Percentiles rank a stretch among this genome's conserved stretches.
These are phyloP conservation scores for Ips nitidus DNA, from an alignment of 1,140 invertebrate genomes.

Conservation along the genomic window DNA sequence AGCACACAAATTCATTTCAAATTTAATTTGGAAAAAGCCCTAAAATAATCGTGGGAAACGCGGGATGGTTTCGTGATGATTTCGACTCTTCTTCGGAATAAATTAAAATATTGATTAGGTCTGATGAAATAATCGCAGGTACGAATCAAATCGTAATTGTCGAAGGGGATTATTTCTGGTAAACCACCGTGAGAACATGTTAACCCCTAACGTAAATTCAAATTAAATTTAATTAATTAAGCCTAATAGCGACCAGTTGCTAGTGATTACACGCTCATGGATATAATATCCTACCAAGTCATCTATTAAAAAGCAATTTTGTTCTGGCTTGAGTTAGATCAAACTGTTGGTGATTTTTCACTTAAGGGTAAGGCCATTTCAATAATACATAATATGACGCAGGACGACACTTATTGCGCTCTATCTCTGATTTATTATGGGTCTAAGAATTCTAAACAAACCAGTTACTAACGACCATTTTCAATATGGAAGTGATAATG, in stretches of 20 bases:
- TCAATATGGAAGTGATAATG: constrained; percentile 17
- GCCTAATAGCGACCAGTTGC: constrained; percentile 27
- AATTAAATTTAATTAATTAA: constrained; percentile 41
- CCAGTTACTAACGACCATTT: constrained; percentile 19
- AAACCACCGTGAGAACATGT: constrained; percentile 38
- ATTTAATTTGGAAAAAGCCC: constrained; percentile 31
- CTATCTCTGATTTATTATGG: constrained; percentile 25
- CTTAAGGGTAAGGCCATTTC: constrained; percentile 1
- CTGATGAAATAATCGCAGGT: constrained; percentile 39
- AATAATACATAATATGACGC: constrained; percentile 15
- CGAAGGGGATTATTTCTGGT: constrained; percentile 36
- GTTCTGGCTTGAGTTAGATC: neutral
- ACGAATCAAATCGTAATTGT: constrained; percentile 38
- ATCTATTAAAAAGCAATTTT: constrained; percentile 25
- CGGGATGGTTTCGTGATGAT: constrained; percentile 29
- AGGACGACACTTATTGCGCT: constrained; percentile 17
- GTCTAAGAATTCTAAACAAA: constrained; percentile 20
- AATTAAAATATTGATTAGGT: constrained; percentile 40
- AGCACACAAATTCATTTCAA: constrained; percentile 27
- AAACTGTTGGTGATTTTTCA: neutral
- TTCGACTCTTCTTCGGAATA: constrained; percentile 36
- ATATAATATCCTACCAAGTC: constrained; percentile 19
- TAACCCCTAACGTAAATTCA: constrained; percentile 37
- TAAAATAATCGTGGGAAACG: constrained; percentile 33
- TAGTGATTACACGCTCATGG: constrained; percentile 32